phyloP scores from a whole-genome alignment of 1,140 invertebrate species.

The Micrasema minimum region DNA sequence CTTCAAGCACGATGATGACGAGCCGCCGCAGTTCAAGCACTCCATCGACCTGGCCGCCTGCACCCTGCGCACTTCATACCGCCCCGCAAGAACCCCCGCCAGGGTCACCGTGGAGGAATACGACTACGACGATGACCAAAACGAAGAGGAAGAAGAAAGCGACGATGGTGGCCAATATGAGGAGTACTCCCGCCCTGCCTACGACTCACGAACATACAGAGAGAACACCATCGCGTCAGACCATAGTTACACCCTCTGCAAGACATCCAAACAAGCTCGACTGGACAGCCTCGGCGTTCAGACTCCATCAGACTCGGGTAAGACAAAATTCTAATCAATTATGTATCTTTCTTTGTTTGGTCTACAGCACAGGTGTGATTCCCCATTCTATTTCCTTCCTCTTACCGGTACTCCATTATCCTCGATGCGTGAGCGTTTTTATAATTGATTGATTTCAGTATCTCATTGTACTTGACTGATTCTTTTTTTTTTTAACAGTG shows the following conservation, averaged over 20 bases:
- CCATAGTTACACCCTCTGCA: constrained; percentile 77
- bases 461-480: too few relatives aligned
- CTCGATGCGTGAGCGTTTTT: too few relatives aligned
- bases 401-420: too few relatives aligned
- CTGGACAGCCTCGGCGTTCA: constrained; percentile 76
- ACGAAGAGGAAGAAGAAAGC: constrained; percentile 29
- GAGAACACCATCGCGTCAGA: constrained; percentile 66
- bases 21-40: constrained; percentile 54
- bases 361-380: too few relatives aligned
- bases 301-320: constrained; percentile 88
- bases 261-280: constrained; percentile 64
- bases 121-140: constrained; percentile 27
- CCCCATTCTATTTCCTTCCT: too few relatives aligned
- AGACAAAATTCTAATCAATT: too few relatives aligned
- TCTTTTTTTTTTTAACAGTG: too few relatives aligned
- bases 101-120: constrained; percentile 2
- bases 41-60: constrained; percentile 58
- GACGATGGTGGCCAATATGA: constrained; percentile 31
- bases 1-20: too few relatives aligned
- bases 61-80: constrained; percentile 55
- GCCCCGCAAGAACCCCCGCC: constrained; percentile 46
- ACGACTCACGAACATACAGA: constrained; percentile 55
- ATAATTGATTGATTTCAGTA: too few relatives aligned
- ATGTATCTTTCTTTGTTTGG: too few relatives aligned
- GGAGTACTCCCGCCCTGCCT: constrained; percentile 6